Conservation (phyloP, 2,113 vertebrate genomes). For the Herpetotheres cachinnans region DNA sequence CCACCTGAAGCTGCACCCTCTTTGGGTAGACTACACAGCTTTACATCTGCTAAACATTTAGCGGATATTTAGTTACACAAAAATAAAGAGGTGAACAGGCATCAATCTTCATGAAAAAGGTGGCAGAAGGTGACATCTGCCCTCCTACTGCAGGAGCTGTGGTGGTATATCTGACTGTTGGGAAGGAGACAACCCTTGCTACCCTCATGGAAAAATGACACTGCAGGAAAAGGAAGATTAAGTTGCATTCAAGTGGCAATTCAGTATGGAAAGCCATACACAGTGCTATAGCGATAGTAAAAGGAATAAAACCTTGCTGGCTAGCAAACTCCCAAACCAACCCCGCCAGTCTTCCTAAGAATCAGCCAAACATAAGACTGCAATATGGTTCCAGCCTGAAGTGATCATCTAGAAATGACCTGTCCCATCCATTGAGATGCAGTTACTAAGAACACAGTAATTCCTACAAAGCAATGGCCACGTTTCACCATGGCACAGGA, state of each 20-base stretch:
- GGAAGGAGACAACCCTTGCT: not conserved
- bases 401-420: not conserved
- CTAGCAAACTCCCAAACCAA: not conserved
- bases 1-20: not conserved
- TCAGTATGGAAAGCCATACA: not conserved
- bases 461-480: not conserved
- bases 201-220: not conserved
- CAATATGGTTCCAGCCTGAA: not conserved
- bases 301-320: not conserved
- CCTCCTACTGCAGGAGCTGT: not conserved
- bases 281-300: not conserved
- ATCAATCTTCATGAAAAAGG: not conserved
- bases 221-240: not conserved
- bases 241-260: not conserved
- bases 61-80: not conserved
- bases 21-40: not conserved
- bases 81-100: not conserved
- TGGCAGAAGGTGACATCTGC: not conserved
- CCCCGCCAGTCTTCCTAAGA: not conserved
- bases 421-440: not conserved
- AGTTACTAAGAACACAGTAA: not conserved
- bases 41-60: not conserved
- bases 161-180: not conserved
- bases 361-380: not conserved
- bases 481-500: fast-evolving